A percentile compares a stretch with the other conserved stretches of the same genome.
Evolutionary conservation across 2,113 vertebrate genomes (phyloP).

Genomic region (Plestiodon gilberti): DNA sequence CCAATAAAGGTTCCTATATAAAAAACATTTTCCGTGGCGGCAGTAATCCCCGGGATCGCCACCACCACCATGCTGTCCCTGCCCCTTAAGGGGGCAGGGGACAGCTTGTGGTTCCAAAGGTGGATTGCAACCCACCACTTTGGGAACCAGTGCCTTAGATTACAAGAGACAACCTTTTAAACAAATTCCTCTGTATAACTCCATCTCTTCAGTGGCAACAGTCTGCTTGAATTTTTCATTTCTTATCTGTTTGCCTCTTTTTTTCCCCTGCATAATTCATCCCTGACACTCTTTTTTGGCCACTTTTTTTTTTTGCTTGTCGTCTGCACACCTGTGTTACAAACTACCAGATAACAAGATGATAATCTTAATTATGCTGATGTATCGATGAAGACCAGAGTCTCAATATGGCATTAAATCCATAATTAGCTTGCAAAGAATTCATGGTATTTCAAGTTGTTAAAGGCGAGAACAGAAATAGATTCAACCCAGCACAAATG

Average conservation of each 20-base stretch:
- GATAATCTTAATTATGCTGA: not conserved
- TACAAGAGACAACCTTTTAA: not conserved
- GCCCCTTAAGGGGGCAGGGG: too few relatives aligned
- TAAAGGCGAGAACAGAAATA: not conserved
- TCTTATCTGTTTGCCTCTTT: too few relatives aligned
- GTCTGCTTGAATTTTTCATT: too few relatives aligned
- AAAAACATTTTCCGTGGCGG: too few relatives aligned
- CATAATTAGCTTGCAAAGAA: not conserved
- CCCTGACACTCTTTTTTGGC: not conserved
- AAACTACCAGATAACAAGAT: not conserved
- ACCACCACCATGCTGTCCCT: too few relatives aligned
- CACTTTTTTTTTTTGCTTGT: not conserved
- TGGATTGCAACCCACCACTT: too few relatives aligned
- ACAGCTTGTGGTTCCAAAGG: too few relatives aligned
- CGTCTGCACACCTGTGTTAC: not conserved
- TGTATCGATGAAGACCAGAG: not conserved
- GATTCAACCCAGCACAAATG: not conserved
- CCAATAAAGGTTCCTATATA: too few relatives aligned
- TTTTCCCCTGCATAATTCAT: not conserved
- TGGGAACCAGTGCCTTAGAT: not conserved
- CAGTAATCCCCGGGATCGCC: too few relatives aligned
- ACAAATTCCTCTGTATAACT: not conserved
- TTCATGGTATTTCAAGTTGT: not conserved
- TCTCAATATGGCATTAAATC: not conserved
- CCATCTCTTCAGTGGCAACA: not conserved